These are phyloP conservation scores for Scaptomyza parva DNA, from an alignment of 2,888 invertebrate species.

Conservation along the genomic window DNA sequence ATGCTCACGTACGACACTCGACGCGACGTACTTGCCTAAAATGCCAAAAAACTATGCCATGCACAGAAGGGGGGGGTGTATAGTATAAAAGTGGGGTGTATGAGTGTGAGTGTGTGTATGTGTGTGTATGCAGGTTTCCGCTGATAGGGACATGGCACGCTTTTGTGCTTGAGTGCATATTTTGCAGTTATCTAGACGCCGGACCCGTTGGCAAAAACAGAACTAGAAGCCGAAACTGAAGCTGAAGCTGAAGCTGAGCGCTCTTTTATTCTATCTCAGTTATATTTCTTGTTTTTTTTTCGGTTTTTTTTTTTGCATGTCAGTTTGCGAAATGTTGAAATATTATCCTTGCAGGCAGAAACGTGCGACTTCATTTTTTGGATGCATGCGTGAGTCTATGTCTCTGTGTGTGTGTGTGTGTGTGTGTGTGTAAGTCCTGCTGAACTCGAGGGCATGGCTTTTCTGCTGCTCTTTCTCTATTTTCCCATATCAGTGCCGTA, in stretches of 20 bases:
- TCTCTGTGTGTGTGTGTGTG: conserved; percentile 12
- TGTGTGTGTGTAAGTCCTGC: conserved; percentile 24
- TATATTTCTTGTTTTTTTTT: conserved; percentile 8
- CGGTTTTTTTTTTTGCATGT: conserved; percentile 69
- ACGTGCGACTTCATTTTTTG: conserved; percentile 77
- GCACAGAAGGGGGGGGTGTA: background rate
- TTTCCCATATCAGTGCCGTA: conserved; percentile 61
- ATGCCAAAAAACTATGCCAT: conserved; percentile 33
- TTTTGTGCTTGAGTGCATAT: conserved; percentile 80
- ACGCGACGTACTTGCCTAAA: conserved; percentile 61
- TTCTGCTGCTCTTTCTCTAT: conserved; percentile 37
- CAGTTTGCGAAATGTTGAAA: conserved; percentile 76
- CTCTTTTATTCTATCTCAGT: conserved; percentile 21
- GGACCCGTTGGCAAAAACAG: conserved; percentile 44
- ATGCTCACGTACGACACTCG: conserved; percentile 80
- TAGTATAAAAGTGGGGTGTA: too few relatives aligned
- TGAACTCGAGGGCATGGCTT: conserved; percentile 66
- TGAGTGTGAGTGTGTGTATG: background rate
- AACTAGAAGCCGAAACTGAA: conserved; percentile 22
- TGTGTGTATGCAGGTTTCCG: conserved; percentile 35
- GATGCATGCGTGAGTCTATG: background rate
- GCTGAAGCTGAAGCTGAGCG: conserved; percentile 23
- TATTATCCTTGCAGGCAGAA: conserved; percentile 83
- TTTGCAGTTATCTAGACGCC: conserved; percentile 73
- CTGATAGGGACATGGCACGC: conserved; percentile 75